A percentile compares a stretch with the other conserved stretches of the same genome.
Conservation (phyloP, 2,797 vertebrate species). For the Melopsittacus undulatus region DNA sequence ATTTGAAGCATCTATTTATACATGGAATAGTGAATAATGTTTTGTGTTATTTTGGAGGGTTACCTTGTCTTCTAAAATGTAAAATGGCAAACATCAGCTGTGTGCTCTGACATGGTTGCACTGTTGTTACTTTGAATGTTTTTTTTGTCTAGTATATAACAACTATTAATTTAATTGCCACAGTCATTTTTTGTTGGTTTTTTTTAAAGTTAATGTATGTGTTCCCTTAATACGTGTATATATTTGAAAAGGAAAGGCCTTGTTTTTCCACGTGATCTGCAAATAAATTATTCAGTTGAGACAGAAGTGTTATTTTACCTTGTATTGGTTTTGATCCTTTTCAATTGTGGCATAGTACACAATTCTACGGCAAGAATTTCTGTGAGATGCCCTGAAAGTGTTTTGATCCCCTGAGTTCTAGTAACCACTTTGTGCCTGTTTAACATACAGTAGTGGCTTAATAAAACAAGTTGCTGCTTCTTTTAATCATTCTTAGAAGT, state of each 20-base stretch:
- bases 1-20: background rate
- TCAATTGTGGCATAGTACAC: background rate
- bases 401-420: background rate
- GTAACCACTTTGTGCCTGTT: background rate
- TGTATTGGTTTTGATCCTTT: background rate
- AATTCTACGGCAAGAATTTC: background rate
- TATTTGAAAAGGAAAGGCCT: slow-evolving; percentile 51
- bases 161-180: background rate
- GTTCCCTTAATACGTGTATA: slow-evolving; percentile 54
- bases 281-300: slow-evolving; percentile 48
- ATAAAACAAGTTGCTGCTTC: background rate
- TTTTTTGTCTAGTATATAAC: background rate
- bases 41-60: background rate
- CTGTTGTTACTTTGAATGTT: background rate
- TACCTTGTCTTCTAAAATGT: background rate
- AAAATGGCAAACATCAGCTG: background rate
- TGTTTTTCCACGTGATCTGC: slow-evolving; percentile 47
- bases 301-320: slow-evolving; percentile 10
- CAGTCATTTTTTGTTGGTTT: background rate
- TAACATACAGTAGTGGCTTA: background rate
- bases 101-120: background rate
- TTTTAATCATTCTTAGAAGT: background rate
- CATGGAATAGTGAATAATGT: background rate
- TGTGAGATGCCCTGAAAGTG: background rate
- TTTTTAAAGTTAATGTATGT: slow-evolving; percentile 14